phyloP scores from a whole-genome alignment of 2,113 vertebrate genomes.

The Patagioenas fasciata region DNA sequence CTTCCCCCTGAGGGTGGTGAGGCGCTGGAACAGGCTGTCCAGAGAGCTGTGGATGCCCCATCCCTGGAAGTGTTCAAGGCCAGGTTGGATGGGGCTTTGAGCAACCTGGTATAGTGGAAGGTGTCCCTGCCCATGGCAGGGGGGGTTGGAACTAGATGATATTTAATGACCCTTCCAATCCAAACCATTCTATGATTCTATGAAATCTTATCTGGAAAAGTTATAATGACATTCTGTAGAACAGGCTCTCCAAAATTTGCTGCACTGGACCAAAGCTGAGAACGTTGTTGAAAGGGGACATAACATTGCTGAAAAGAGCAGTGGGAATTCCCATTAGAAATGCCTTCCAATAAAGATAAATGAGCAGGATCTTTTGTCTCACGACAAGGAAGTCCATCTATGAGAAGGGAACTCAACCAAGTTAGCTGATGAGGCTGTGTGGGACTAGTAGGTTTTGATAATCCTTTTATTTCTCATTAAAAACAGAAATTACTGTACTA shows the following conservation, averaged over 20 bases:
- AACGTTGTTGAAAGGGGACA: neutral
- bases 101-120: too few species aligned
- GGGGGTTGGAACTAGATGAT: too few species aligned
- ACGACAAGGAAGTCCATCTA: neutral
- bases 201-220: neutral
- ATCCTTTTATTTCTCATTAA: neutral
- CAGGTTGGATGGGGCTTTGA: too few species aligned
- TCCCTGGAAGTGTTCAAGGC: too few species aligned
- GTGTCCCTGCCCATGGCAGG: too few species aligned
- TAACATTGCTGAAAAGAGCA: neutral
- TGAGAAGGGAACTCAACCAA: neutral
- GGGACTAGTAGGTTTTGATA: neutral
- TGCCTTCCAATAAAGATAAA: neutral
- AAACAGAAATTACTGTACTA: neutral
- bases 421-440: neutral
- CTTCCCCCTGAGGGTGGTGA: too few species aligned
- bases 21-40: too few species aligned
- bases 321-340: neutral
- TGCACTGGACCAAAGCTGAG: neutral
- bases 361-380: neutral
- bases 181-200: too few species aligned
- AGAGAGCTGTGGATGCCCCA: too few species aligned
- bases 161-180: too few species aligned
- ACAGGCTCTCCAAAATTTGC: neutral
- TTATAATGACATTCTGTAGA: neutral